Base-by-base conservation (phyloP, 1,140 invertebrate genomes). In the Cherax quadricarinatus region DNA sequence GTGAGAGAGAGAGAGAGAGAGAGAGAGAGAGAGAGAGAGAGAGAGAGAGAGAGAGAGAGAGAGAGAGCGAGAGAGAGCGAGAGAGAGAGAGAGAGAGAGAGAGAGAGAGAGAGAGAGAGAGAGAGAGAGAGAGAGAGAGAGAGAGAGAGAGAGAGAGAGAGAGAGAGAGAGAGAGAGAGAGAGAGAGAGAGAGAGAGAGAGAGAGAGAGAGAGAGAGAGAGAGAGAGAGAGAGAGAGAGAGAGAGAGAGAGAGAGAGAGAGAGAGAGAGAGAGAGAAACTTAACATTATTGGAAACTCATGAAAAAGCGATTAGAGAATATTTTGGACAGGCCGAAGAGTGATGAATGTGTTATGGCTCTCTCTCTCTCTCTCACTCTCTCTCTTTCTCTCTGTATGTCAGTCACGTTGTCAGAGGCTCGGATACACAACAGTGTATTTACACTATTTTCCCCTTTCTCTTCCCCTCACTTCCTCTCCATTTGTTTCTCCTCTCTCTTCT, bases 91-190 rank as follows among this genome's bases (percentile, higher is more conserved):
- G 78, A 80, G 78, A 80, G 78, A 80, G 78, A 80, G 78, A 30
- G 78, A 80, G 78, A 80, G 78, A 80, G 78, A 80, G 78, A 80
- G 78, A 80, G 78, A 80, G 78, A 30, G 78, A 30, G 78, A 30
- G 78, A 80, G 78, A 24, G 78, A 80, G 78, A 82, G 80, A 51
- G 49, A 82, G 80, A 82, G 80, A 82, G 80, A 82, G 80, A 82
- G 80, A 82, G 80, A 82, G 80, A 82, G 80, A 82, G 80, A 82
- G 80, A 82, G 80, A 82, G 80, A 82, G 80, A 82, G 80, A 82
- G 80, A 82, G 80, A 82, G 80, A 82, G 80, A 82, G 80, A 82
- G 80, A 82, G 80, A 82, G 80, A 82, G 80, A 82, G 80, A 48
- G 80, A 51, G 80, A 51, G 49, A 51, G 80, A 51, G 49, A 82